A percentile compares a stretch with the other conserved stretches of the same genome.
These are phyloP conservation scores for Cryptomyrus ogoouensis DNA, from an alignment of 2,113 vertebrate species.

Conservation along the genomic window DNA sequence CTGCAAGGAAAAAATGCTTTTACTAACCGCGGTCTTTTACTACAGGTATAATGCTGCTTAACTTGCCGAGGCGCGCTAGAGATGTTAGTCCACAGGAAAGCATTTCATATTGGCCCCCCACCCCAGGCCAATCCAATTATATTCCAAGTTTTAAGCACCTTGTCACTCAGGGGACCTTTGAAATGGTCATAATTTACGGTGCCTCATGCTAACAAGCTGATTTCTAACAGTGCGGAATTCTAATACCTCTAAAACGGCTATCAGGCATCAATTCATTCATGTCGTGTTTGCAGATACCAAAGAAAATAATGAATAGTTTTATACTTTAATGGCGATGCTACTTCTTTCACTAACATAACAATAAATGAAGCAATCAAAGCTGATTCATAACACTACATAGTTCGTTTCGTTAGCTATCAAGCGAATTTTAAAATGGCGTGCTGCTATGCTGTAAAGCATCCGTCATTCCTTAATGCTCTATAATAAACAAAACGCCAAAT, in stretches of 20 bases:
- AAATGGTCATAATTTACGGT: neutral
- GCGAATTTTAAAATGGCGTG: neutral
- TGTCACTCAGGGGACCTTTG: neutral
- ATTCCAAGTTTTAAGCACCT: neutral
- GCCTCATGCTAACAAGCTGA: neutral
- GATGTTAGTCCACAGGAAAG: neutral
- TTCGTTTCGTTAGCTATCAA: neutral
- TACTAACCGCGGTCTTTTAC: neutral
- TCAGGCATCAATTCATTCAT: neutral
- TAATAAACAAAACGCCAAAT: neutral
- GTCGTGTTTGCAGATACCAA: neutral
- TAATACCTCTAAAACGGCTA: neutral
- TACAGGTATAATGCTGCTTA: neutral
- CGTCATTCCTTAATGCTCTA: neutral
- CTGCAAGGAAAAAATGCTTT: conserved; percentile 45
- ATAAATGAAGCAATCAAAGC: neutral
- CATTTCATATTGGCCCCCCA: neutral
- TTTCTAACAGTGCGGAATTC: neutral
- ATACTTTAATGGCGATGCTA: neutral
- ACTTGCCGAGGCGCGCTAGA: neutral
- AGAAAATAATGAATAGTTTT: neutral
- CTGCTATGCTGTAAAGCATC: neutral
- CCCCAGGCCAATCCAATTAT: neutral
- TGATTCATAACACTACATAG: neutral
- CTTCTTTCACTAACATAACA: neutral